Conservation (phyloP, 2,113 vertebrate genomes). For the Colaptes auratus region DNA sequence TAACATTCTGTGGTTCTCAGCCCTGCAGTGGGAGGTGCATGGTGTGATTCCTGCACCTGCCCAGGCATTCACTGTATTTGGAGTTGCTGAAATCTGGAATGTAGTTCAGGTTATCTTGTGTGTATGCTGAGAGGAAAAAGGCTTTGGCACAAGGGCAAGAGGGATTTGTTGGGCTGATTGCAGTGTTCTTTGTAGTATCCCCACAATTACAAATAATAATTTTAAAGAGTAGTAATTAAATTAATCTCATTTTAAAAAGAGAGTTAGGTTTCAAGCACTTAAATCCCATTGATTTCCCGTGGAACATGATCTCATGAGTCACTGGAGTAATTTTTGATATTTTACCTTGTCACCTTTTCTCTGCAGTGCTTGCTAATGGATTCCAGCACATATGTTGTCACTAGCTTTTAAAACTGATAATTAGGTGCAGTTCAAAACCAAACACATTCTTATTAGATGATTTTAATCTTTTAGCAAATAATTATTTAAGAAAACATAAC, state of each 20-base stretch:
- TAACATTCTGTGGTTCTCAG: not conserved
- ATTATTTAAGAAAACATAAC: not conserved
- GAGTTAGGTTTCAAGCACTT: not conserved
- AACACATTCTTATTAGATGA: constrained; percentile 32
- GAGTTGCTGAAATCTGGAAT: not conserved
- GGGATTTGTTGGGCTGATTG: constrained; percentile 4
- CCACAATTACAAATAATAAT: not conserved
- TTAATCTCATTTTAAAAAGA: not conserved
- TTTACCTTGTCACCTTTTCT: not conserved
- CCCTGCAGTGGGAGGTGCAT: not conserved
- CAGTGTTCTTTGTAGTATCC: not conserved
- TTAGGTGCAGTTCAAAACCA: not conserved
- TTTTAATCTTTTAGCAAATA: not conserved
- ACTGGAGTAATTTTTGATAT: not conserved
- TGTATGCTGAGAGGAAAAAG: not conserved
- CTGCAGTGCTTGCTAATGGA: not conserved
- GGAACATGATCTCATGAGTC: not conserved
- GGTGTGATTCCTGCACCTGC: not conserved
- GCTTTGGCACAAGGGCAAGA: not conserved
- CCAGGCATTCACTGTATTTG: not conserved
- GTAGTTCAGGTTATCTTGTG: not conserved
- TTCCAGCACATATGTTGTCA: not conserved
- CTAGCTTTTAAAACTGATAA: constrained; percentile 1
- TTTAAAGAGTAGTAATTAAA: not conserved
- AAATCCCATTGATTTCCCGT: not conserved